Evolutionary conservation across 1,140 invertebrate genomes (phyloP).

Genomic region (Odontomachus brunneus): DNA sequence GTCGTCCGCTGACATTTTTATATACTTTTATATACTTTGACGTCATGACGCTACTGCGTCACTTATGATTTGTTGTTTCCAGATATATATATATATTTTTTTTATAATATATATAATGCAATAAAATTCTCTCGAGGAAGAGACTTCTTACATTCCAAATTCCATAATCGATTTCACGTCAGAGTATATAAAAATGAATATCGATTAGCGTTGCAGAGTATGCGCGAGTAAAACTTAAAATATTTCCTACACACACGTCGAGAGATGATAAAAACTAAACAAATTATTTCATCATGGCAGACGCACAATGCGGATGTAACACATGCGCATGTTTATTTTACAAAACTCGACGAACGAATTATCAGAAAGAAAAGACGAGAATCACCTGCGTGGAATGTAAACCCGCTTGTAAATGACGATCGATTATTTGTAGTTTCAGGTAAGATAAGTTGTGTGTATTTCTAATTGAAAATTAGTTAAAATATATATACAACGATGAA

Average conservation of each 20-base stretch:
- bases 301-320: neutral
- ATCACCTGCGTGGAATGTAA: slow-evolving; percentile 28
- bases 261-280: slow-evolving; percentile 20
- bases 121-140: slow-evolving; percentile 12
- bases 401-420: slow-evolving; percentile 59
- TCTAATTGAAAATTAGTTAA: slow-evolving; percentile 79
- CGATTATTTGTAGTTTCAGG: slow-evolving; percentile 50
- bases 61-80: neutral
- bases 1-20: no score
- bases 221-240: slow-evolving; percentile 9
- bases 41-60: no score
- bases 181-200: slow-evolving; percentile 34
- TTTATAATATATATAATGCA: slow-evolving; percentile 25
- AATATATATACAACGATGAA: slow-evolving; percentile 82
- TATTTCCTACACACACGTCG: neutral
- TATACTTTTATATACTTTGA: no score
- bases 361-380: slow-evolving; percentile 22
- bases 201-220: slow-evolving; percentile 9
- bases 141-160: neutral
- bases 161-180: slow-evolving; percentile 34
- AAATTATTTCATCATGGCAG: slow-evolving; percentile 18
- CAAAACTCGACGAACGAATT: neutral
- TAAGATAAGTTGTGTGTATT: slow-evolving; percentile 76
- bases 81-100: slow-evolving; percentile 19
- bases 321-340: neutral